These are phyloP conservation scores for Xestoiulus laeticollis DNA, from an alignment of 2,888 invertebrate species.

Conservation along the genomic window DNA sequence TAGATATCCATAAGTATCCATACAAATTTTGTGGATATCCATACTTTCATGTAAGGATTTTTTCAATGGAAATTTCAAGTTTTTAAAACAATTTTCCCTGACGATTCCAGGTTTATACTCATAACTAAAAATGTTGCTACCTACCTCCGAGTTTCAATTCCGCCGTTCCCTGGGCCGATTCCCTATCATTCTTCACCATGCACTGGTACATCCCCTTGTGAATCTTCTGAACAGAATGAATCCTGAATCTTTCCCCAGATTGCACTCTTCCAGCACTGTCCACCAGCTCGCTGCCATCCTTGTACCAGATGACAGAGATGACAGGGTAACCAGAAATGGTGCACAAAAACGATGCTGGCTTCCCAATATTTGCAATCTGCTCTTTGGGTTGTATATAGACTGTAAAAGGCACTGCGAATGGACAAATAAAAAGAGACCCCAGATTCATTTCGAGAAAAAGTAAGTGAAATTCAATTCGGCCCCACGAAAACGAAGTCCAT, in stretches of 20 bases:
- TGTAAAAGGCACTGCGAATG: slow-evolving; percentile 77
- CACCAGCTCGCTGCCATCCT: slow-evolving; percentile 70
- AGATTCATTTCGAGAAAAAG: neutral
- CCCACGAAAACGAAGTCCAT: neutral
- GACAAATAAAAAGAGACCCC: neutral
- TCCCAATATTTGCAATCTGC: slow-evolving; percentile 92
- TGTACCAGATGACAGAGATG: slow-evolving; percentile 80
- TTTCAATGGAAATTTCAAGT: no score
- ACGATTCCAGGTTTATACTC: no score
- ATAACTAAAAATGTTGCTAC: slow-evolving; percentile 59
- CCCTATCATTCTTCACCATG: slow-evolving; percentile 79
- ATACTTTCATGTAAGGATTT: no score
- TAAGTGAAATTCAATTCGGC: neutral
- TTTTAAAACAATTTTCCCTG: neutral
- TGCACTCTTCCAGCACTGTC: slow-evolving; percentile 35
- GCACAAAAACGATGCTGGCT: slow-evolving; percentile 91
- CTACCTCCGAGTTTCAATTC: slow-evolving; percentile 83
- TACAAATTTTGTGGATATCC: no score
- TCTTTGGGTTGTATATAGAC: slow-evolving; percentile 90
- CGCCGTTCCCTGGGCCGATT: slow-evolving; percentile 85
- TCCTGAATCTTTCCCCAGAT: slow-evolving; percentile 58
- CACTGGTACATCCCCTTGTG: slow-evolving; percentile 65
- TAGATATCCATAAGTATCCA: no score
- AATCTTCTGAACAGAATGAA: slow-evolving; percentile 61
- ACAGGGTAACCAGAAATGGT: slow-evolving; percentile 87